Evolutionary conservation across 2,113 vertebrate genomes (phyloP), one percentile per base, ranked within the genome.

Genomic region (Aptenodytes forsteri): DNA sequence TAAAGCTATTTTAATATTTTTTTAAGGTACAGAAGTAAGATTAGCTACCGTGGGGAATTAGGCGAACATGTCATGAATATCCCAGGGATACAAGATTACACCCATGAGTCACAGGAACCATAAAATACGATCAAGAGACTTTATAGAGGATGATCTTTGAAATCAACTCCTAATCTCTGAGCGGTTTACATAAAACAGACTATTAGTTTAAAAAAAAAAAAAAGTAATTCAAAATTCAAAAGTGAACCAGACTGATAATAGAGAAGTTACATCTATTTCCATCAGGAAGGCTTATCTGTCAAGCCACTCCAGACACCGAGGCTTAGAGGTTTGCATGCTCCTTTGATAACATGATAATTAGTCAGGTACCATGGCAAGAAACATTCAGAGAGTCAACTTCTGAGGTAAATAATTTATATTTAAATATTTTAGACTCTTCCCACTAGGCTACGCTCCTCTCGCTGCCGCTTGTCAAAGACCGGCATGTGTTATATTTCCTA

Each of bases 81-180:
- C 90, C 76, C 32, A 90, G 71, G 76, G 76, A 96, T 83, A 95
- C 83, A 90, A 88, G 97, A 96, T 96, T 96, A 96, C 67, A 88
- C 66, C 67, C 55, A 8, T 16, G 67, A 95, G 88, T 91, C 44
- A 56, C 54, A 42, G 71, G 71, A 94, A 81, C 71, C 76, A 80
- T 90, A 91, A 96, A 97, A 97, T 92, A 90, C 61, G 96, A 96
- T 97, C 91, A 96, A 81, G 95, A 86, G 94, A 94, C 55, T 85
- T 96, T 96, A 96, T 22, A 38, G 75, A 88, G 82, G 91, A 95
- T 95, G 83, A 97, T 96, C 94, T 95, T 89, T 83, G 61, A 97
- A 97, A 97, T 96, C 91, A 96, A 62, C 59, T 93, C 83, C 59
- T 96, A 96, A 97, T 97, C 90, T 19, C 73, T 6, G 29, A 94